These are phyloP conservation scores for Cacoxenus indagator DNA, from an alignment of 2,888 invertebrate species.

Conservation along the genomic window DNA sequence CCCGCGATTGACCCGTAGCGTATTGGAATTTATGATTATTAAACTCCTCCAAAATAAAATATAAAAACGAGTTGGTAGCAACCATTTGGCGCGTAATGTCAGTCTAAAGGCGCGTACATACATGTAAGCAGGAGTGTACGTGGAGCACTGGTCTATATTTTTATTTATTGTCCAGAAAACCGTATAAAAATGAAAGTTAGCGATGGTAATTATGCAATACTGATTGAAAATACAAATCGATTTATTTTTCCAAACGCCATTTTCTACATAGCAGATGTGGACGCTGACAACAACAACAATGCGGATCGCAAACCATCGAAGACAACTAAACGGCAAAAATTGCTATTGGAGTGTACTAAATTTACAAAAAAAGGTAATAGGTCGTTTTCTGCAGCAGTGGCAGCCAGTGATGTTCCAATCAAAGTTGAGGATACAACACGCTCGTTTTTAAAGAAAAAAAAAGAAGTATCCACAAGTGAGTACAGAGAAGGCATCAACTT, in stretches of 20 bases:
- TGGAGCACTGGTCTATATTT: neutral
- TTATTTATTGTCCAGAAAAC: neutral
- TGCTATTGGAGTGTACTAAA: neutral
- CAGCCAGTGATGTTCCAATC: neutral
- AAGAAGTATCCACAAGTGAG: conserved; percentile 32
- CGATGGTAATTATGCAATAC: conserved; percentile 1
- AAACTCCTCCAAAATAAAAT: neutral
- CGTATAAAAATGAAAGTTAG: neutral
- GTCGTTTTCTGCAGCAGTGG: neutral
- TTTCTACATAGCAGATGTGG: conserved; percentile 8
- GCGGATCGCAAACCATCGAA: neutral
- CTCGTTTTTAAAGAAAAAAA: conserved; percentile 18
- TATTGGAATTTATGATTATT: no score
- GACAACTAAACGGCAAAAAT: neutral
- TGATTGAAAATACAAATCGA: neutral
- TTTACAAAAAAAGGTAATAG: neutral
- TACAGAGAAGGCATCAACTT: neutral
- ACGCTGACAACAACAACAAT: conserved; percentile 15
- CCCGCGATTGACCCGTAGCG: no score
- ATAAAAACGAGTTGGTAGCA: neutral
- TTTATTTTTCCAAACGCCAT: conserved; percentile 12
- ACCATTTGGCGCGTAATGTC: neutral
- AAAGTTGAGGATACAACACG: neutral
- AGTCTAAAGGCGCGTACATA: neutral
- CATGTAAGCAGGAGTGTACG: neutral